These are phyloP conservation scores for Acanthosepion esculentum DNA, from an alignment of 2,888 invertebrate genomes.

Conservation along the genomic window DNA sequence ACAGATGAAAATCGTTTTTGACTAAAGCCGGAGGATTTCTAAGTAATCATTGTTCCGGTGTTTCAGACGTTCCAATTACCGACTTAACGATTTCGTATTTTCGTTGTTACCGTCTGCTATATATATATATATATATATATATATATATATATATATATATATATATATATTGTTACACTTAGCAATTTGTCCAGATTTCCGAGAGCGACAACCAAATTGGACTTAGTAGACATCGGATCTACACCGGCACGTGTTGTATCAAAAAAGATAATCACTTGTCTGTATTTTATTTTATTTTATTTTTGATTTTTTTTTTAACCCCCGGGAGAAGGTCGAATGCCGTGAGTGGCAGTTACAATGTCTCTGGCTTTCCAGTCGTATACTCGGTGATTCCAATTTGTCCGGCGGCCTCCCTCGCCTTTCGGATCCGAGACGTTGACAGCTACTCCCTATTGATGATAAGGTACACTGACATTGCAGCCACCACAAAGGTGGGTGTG, in stretches of 20 bases:
- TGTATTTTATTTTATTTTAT: too few relatives aligned
- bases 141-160: too few relatives aligned
- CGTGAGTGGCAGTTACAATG: constrained; percentile 6
- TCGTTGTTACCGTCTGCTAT: background rate
- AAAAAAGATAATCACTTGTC: background rate
- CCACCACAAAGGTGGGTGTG: background rate
- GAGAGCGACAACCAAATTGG: background rate
- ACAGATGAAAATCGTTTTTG: background rate
- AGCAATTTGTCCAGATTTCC: background rate
- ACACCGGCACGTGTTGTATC: background rate
- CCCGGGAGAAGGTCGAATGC: background rate
- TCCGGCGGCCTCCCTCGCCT: background rate
- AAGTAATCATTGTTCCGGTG: background rate
- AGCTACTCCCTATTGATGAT: background rate
- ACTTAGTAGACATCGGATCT: background rate
- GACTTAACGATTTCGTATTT: background rate
- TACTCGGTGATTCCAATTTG: background rate
- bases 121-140: too few relatives aligned
- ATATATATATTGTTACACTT: too few relatives aligned
- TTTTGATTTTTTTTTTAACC: background rate
- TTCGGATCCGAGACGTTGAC: background rate
- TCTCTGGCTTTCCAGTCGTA: background rate
- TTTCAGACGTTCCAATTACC: background rate
- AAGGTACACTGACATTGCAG: background rate
- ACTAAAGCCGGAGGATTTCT: background rate